phyloP scores from a whole-genome alignment of 2,888 invertebrate genomes.

The Dicyrtomina minuta region DNA sequence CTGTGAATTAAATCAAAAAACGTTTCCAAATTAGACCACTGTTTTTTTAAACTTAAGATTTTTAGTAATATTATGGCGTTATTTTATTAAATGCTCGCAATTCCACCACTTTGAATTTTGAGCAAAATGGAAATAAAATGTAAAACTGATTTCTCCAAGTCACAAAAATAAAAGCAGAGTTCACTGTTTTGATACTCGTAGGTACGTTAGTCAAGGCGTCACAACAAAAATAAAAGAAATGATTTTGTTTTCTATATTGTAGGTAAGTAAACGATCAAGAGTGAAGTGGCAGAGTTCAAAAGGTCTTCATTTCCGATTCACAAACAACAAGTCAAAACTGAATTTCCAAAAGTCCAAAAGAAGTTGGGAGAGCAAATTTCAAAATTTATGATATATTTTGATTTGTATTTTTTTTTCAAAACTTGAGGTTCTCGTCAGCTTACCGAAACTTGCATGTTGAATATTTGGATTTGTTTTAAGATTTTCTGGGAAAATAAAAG shows the following conservation, averaged over 20 bases:
- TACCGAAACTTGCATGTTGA: constrained; percentile 32
- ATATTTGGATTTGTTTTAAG: not conserved
- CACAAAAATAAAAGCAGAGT: not conserved
- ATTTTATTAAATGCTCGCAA: too few relatives aligned
- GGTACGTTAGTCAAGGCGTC: not conserved
- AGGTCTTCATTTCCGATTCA: not conserved
- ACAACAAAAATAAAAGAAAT: not conserved
- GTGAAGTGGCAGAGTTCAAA: not conserved
- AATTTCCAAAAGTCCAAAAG: not conserved
- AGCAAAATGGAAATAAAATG: not conserved
- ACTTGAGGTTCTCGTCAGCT: not conserved
- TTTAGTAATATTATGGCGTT: too few relatives aligned
- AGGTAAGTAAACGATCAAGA: too few relatives aligned
- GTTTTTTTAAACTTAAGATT: not conserved
- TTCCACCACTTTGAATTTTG: too few relatives aligned
- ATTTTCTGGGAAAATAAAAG: not conserved
- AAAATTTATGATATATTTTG: not conserved
- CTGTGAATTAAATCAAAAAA: constrained; percentile 13
- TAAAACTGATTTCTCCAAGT: too few relatives aligned
- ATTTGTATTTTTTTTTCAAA: not conserved
- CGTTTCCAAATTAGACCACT: too few relatives aligned
- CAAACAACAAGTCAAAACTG: too few relatives aligned
- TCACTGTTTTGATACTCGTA: not conserved
- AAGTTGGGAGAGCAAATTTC: not conserved
- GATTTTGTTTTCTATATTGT: not conserved